Base-by-base conservation (phyloP, 2,888 invertebrate genomes). In the Ectropis crepuscularia region DNA sequence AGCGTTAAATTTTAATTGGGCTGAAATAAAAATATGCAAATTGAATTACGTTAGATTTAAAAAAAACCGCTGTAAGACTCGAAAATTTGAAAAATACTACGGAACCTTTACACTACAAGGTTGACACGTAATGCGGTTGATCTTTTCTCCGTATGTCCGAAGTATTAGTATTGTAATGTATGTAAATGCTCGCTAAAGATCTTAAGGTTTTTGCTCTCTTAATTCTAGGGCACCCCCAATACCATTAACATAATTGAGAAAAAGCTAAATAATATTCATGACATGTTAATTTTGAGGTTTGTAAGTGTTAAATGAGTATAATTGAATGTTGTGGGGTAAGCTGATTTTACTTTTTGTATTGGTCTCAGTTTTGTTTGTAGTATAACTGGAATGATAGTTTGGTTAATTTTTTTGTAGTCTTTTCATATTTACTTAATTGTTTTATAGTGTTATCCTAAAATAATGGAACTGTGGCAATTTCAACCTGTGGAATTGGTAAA, bases 181-280 rank as follows among this genome's bases (percentile, higher is more conserved):
- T 89, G 88, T 80, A 84, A 88, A 89, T 88, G 74, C 76, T 81
- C 82, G 85, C 80, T 82, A 85, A 86, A 87, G 84, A 86, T 86
- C 82, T 74, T 76, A 78, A 76, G 77, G 81, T 85, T 87, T 85
- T 87, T 83, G 83, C 83, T 83, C 83, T 82, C 79, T 86, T 87
- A 85, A 87, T 88, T 85, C 86, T 88, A 88, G 90, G 87, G 88
- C 86, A 83, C 79, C 71, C 75, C 71, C 77, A 74, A 78, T 76
- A 74, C 74, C 73, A 85, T 86, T 85, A 84, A 80, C 83, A 85
- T 88, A 87, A 88, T 86, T 84, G 83, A 81, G 85, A 88, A 89
- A 89, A 89, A 88, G 83, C 87, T 83, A 85, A 89, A 89, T 87
- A 87, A 86, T 90, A 89, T 90, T 90, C 88, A 90, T 90, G 89